A percentile compares a stretch with the other conserved stretches of the same genome.
phyloP scores from a whole-genome alignment of 2,888 invertebrate species.

The Euspilapteryx auroguttella region DNA sequence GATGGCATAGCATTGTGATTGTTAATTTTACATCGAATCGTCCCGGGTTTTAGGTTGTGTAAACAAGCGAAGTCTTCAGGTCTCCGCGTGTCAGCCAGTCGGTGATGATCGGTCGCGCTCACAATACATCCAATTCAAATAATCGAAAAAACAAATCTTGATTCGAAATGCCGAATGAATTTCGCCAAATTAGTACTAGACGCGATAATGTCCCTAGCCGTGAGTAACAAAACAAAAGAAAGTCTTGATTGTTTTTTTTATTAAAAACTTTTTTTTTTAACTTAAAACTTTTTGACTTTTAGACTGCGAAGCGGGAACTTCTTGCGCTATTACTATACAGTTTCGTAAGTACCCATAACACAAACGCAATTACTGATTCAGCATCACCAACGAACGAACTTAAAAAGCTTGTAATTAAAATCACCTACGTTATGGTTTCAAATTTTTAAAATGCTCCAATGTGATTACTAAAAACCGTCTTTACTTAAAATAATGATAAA shows the following conservation, averaged over 20 bases:
- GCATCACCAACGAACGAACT: neutral
- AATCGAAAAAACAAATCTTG: neutral
- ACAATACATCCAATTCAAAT: neutral
- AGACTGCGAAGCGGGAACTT: conserved; percentile 55
- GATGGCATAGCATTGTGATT: conserved; percentile 45
- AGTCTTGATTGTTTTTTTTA: neutral
- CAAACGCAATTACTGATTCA: conserved; percentile 1
- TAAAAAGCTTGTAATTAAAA: no score
- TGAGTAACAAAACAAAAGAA: conserved; percentile 24
- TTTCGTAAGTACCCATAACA: conserved; percentile 40
- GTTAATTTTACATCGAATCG: conserved; percentile 56
- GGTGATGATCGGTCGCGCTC: conserved; percentile 20
- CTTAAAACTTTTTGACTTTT: conserved; percentile 20
- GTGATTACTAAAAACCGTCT: no score
- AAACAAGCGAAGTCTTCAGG: conserved; percentile 48
- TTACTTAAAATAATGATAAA: no score
- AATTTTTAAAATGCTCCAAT: no score
- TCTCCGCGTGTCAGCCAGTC: conserved; percentile 41
- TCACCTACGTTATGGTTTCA: no score
- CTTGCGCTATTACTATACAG: conserved; percentile 56
- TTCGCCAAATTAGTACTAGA: conserved; percentile 34
- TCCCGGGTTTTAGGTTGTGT: conserved; percentile 53
- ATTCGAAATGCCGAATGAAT: conserved; percentile 32
- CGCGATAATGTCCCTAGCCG: conserved; percentile 48
- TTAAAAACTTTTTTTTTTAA: conserved; percentile 1